Base-by-base conservation (phyloP, 2,888 invertebrate genomes). In the Tenthredo notha region DNA sequence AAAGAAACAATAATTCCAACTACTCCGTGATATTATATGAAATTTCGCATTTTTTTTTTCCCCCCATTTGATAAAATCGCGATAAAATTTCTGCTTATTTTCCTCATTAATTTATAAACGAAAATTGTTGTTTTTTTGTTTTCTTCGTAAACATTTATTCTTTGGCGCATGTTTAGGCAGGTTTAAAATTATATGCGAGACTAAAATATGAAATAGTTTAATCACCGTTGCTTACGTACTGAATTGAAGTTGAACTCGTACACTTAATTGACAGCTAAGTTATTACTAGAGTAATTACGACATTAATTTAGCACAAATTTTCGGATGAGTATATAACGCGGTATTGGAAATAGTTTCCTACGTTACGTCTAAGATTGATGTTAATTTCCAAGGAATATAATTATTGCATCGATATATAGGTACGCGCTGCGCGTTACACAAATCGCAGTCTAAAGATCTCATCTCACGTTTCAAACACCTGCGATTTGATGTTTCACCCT, bases 181-280 rank as follows among this genome's bases (percentile, higher is more conserved):
- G 12, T 43, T 9, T 47, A 50, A 18, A 50, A 4, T n/a, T n/a
- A 50, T 50, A 50, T 6, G 54, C 54, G 54, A n/a, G 25, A 33
- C 33, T 67, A 67, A 12, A 67, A 33, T 67, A 67, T 33, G 21
- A 72, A 72, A 40, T 72, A 21, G 40, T 72, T 72, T 40, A 72
- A 43, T 33, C 37, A 40, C 18, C 72, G 43, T 43, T 25, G 43
- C 47, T 47, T 75, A 43, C 75, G 12, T 10, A n/a, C n/a, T n/a
- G n/a, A n/a, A n/a, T n/a, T n/a, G 1, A 75, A 47, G 43, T 75
- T 75, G 18, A 75, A 75, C 75, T 47, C 75, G 21, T 12, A 12
- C 61, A 61, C 25, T 12, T 88, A 87, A 88, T 88, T 88, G 88
- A 88, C 88, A 88, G 83, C 86, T 84, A 84, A 85, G 86, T 87